Evolutionary conservation across 2,888 invertebrate species (phyloP).

Genomic region (Sussaba pulchella): DNA sequence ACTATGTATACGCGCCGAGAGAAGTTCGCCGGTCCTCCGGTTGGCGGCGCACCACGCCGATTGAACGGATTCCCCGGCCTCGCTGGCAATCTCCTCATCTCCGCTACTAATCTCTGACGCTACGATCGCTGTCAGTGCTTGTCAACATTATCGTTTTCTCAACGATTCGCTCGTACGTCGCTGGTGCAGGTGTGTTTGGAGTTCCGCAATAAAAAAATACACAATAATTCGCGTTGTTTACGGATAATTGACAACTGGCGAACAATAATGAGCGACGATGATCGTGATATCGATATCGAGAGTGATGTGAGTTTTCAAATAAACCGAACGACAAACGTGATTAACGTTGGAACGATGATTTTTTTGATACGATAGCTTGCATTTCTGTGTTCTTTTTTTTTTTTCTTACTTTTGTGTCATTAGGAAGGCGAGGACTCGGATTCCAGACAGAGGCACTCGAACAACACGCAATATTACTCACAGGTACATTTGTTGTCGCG

Average conservation of each 20-base stretch:
- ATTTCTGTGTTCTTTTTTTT: slow-evolving; percentile 54
- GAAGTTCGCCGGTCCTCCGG: too few relatives aligned
- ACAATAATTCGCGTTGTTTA: slow-evolving; percentile 48
- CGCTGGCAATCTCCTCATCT: too few relatives aligned
- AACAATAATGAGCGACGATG: slow-evolving; percentile 94
- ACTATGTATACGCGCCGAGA: too few relatives aligned
- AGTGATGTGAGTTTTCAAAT: slow-evolving; percentile 92
- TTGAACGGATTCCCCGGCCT: too few relatives aligned
- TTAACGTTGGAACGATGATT: slow-evolving; percentile 2
- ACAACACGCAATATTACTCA: slow-evolving; percentile 90
- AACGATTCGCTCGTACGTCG: slow-evolving; percentile 7
- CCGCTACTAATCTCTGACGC: slow-evolving; percentile 24
- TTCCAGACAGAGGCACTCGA: slow-evolving; percentile 88
- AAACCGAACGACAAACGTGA: too few relatives aligned
- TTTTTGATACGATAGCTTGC: too few relatives aligned
- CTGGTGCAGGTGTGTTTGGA: slow-evolving; percentile 56
- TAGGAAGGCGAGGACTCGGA: slow-evolving; percentile 94
- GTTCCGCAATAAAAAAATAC: neutral
- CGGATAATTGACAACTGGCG: slow-evolving; percentile 41
- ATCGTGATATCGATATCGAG: slow-evolving; percentile 97
- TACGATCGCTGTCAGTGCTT: slow-evolving; percentile 43
- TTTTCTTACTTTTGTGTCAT: slow-evolving; percentile 59
- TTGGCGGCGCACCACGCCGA: too few relatives aligned
- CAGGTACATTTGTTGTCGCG: slow-evolving; percentile 86
- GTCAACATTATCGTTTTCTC: slow-evolving; percentile 61